A percentile compares a stretch with the other conserved stretches of the same genome.
These are phyloP conservation scores for Hoplias malabaricus DNA, from an alignment of 2,113 vertebrate species.

Conservation along the genomic window DNA sequence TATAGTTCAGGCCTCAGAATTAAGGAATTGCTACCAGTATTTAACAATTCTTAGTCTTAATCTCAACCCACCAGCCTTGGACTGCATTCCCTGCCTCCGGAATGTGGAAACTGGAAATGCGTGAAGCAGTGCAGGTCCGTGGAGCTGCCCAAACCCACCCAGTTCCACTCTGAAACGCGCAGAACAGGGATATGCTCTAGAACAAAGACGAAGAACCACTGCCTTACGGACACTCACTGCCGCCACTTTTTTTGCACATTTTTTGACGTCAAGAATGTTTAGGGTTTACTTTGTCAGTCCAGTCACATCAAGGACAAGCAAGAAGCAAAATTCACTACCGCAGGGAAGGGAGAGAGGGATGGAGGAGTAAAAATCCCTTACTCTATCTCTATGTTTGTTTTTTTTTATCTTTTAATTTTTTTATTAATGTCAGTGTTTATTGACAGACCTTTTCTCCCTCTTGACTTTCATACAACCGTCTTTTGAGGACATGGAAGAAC, in stretches of 20 bases:
- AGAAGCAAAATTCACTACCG: constrained; percentile 36
- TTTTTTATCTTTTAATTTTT: neutral
- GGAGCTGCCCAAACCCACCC: neutral
- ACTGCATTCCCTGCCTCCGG: neutral
- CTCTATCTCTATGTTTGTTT: neutral
- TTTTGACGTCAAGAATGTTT: constrained; percentile 99
- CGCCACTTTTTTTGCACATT: constrained; percentile 84
- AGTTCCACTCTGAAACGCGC: neutral
- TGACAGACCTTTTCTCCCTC: constrained; percentile 42
- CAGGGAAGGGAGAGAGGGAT: constrained; percentile 8
- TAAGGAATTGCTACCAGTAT: too few species aligned
- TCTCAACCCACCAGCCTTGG: neutral
- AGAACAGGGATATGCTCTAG: neutral
- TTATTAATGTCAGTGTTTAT: neutral
- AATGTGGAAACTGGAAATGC: neutral
- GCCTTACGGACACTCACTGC: constrained; percentile 74
- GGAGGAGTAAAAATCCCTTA: neutral
- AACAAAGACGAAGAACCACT: neutral
- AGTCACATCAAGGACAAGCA: constrained; percentile 77
- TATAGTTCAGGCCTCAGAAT: too few species aligned
- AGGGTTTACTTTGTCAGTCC: constrained; percentile 88
- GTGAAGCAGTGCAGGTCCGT: neutral
- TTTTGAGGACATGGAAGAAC: constrained; percentile 17
- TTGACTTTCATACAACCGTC: constrained; percentile 29
- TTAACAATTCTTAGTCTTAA: too few species aligned